A percentile compares a stretch with the other conserved stretches of the same genome.
Conservation (phyloP, 2,888 invertebrate genomes). For the Sepioteuthis lessoniana region DNA sequence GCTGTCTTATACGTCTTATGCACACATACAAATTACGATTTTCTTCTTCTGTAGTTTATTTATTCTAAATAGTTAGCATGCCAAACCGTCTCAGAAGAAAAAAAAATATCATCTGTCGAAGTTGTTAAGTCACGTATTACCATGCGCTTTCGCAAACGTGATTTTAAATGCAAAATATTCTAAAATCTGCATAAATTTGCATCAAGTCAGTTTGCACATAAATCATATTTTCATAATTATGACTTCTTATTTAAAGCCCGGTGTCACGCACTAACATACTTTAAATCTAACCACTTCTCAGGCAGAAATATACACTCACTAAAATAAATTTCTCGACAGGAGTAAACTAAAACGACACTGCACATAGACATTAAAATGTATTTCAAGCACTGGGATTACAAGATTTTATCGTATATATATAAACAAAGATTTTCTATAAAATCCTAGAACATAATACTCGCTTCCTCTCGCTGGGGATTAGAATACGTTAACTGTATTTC, state of each 20-base stretch:
- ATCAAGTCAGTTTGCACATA: neutral
- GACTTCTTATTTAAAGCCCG: neutral
- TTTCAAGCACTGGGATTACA: no score
- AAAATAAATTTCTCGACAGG: no score
- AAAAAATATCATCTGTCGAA: neutral
- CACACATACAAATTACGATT: neutral
- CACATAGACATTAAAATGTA: no score
- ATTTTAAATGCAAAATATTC: neutral
- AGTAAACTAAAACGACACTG: no score
- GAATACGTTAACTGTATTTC: no score
- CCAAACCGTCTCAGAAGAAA: neutral
- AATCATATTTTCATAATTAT: slow-evolving; percentile 23
- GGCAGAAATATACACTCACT: neutral
- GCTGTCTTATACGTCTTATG: neutral
- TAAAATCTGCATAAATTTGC: neutral
- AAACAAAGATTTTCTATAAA: no score
- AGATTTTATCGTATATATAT: no score
- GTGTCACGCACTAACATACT: neutral
- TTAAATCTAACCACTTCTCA: neutral
- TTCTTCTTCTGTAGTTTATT: neutral
- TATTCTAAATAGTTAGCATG: neutral
- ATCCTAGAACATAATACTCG: no score
- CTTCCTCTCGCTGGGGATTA: no score
- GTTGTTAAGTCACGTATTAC: neutral
- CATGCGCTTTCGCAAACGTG: neutral